Conservation (phyloP, 2,888 invertebrate species). For the Escarpia spicata region DNA sequence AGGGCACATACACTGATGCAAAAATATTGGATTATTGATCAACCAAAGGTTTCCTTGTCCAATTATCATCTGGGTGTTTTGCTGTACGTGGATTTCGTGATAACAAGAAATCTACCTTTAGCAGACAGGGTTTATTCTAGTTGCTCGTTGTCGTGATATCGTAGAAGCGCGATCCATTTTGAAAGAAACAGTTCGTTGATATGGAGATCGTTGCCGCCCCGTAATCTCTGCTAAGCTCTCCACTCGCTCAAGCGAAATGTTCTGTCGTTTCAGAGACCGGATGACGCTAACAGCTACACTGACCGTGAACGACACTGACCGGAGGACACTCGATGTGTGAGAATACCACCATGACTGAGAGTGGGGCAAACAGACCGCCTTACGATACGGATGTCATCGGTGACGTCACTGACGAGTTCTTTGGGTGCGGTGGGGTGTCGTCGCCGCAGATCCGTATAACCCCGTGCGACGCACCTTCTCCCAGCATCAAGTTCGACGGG, state of each 20-base stretch:
- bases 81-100: too few species aligned
- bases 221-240: background rate
- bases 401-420: background rate
- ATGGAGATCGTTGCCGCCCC: background rate
- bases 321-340: background rate
- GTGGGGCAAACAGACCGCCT: background rate
- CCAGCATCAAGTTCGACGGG: background rate
- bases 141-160: too few species aligned
- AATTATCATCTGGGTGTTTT: too few species aligned
- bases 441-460: slow-evolving; percentile 1
- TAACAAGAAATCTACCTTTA: too few species aligned
- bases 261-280: background rate
- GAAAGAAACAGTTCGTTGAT: background rate
- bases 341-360: background rate
- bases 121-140: too few species aligned
- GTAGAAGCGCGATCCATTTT: background rate
- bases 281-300: background rate
- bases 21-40: too few species aligned
- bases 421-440: background rate
- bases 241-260: background rate
- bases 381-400: background rate
- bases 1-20: too few species aligned
- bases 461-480: background rate
- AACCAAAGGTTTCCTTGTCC: too few species aligned
- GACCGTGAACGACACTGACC: background rate